Base-by-base conservation (phyloP, 2,888 invertebrate genomes). In the Zygaena filipendulae region DNA sequence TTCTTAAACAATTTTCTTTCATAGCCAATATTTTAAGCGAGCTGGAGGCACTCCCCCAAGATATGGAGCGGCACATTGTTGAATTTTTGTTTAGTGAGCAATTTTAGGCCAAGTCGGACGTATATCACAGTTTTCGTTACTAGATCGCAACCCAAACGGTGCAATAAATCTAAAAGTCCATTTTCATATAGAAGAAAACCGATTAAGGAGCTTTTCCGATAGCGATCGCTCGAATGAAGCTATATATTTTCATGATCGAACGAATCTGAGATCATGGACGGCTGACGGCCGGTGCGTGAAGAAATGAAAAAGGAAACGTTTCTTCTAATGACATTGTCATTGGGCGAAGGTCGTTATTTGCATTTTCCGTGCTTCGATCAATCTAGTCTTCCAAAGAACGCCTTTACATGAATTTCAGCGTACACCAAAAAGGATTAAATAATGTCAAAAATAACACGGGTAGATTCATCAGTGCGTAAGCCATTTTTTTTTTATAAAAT, bases 151-250 rank as follows among this genome's bases (percentile, higher is more conserved):
- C 72, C 62, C 64, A 69, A 74, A 69, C 58, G 64, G 59, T 56
- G 53, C 56, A 63, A 75, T 79, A 79, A 77, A 77, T 75, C 71
- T 68, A 49, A 68, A 68, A 75, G 74, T 71, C 74, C 56, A 71
- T 77, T 75, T 75, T 75, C 70, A 72, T 77, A 72, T 71, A 74
- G 72, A 75, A 72, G 74, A 75, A 77, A 79, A 74, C 66, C 75
- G 77, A 77, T 79, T 77, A 77, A 75, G 71, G 68, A 66, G 75
- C 68, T 72, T 72, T 70, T 49, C 53, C 64, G 77, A 77, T 77
- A 75, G 69, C 59, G 68, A 77, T 79, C 72, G 63, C 56, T 66
- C 52, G 71, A 72, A 72, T 68, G 67, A 70, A 75, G 71, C 77
- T 66, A 75, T 77, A 79, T 74, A 77, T 79, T 79, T 71, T 77